Evolutionary conservation across 2,113 vertebrate genomes (phyloP), one percentile per base, ranked within the genome.

Genomic region (Gallinago media): DNA sequence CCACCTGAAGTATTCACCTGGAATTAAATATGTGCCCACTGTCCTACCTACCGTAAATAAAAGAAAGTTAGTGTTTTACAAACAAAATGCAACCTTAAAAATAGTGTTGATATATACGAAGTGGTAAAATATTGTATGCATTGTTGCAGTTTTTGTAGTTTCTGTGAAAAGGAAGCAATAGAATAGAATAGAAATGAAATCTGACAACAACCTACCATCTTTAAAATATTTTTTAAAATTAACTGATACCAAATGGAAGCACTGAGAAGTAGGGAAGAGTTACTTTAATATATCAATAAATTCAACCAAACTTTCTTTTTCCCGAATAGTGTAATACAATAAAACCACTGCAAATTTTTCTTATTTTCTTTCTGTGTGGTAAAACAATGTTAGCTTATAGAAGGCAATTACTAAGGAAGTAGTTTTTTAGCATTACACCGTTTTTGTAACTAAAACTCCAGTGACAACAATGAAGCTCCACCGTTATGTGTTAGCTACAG

Each of bases 171-270:
- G n/a, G 22, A 93, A 67, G 49, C 26, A 77, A 74, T 75, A 70
- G 25, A 36, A 23, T 68, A 34, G 20, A 58, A 14, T 38, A 31
- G 16, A 34, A 27, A 59, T 72, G 42, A 84, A 52, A 68, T 40
- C 74, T 66, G 40, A 55, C 20, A 81, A 50, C 36, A 67, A 89
- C 7, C 20, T 49, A 85, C 23, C 22, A 77, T 22, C 50, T 68
- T 52, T n/a, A 81, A 84, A 96, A 71, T 87, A 96, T 95, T 96
- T 89, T 86, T 70, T 88, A 97, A 98, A 97, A 98, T 92, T 92
- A 97, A 93, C 82, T 90, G 96, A 95, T 71, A 75, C 7, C 89
- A 80, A 75, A 65, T 74, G 77, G 81, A 96, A 96, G 83, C 12
- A 65, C 92, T 96, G 75, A 95, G 96, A 73, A 97, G 93, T 76